phyloP scores from a whole-genome alignment of 2,888 invertebrate species.

The Conchocele bisecta region DNA sequence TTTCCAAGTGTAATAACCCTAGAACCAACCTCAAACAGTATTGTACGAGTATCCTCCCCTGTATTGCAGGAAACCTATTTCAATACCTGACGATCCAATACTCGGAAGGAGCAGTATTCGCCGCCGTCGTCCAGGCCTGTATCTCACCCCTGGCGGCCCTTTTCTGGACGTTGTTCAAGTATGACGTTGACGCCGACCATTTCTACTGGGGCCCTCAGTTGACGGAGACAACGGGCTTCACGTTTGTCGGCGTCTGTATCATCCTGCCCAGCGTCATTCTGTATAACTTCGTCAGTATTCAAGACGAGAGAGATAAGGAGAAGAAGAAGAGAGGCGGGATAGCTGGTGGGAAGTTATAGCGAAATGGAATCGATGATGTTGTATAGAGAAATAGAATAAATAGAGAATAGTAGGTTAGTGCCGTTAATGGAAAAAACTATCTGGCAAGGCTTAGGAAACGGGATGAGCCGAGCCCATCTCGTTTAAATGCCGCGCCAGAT shows the following conservation, averaged over 20 bases:
- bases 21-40: no score
- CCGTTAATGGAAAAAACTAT: no score
- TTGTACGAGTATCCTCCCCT: conserved; percentile 33
- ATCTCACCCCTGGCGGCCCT: conserved; percentile 66
- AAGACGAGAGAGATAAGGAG: conserved; percentile 57
- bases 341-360: no score
- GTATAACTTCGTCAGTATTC: conserved; percentile 68
- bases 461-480: no score
- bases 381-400: no score
- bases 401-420: no score
- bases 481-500: no score
- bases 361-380: no score
- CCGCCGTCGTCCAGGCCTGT: conserved; percentile 66
- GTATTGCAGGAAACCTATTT: conserved; percentile 64
- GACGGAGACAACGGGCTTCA: conserved; percentile 67
- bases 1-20: no score
- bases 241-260: conserved; percentile 62
- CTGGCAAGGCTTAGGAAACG: no score
- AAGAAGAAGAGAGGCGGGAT: no score
- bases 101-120: conserved; percentile 73
- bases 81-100: conserved; percentile 69
- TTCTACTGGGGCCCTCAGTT: conserved; percentile 67
- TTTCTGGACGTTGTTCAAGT: conserved; percentile 75
- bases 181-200: conserved; percentile 44
- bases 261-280: conserved; percentile 68